These are phyloP conservation scores for Drosophila tanythrix DNA, from an alignment of 2,888 invertebrate species.

Conservation along the genomic window DNA sequence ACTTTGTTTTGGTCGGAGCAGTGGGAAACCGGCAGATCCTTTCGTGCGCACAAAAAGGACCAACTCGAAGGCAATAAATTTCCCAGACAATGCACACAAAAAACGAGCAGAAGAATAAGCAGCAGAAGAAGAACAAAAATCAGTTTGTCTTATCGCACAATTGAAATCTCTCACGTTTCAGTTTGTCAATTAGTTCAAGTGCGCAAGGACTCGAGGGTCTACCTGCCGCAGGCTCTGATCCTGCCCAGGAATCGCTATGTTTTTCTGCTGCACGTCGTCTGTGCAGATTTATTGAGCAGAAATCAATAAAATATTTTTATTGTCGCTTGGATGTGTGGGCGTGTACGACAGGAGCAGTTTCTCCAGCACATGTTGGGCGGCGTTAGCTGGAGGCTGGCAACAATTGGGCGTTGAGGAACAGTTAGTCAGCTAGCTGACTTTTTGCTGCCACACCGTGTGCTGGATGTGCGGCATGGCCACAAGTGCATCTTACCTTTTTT, in stretches of 20 bases:
- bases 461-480: slow-evolving; percentile 31
- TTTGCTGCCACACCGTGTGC: slow-evolving; percentile 49
- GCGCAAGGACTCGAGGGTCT: slow-evolving; percentile 36
- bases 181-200: slow-evolving; percentile 78
- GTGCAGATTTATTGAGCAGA: slow-evolving; percentile 48
- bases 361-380: slow-evolving; percentile 64
- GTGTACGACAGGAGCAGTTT: slow-evolving; percentile 66
- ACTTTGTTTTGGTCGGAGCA: slow-evolving; percentile 77
- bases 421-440: slow-evolving; percentile 28
- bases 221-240: slow-evolving; percentile 41
- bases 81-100: slow-evolving; percentile 45
- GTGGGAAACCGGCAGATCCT: slow-evolving; percentile 69
- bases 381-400: neutral
- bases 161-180: slow-evolving; percentile 79
- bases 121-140: slow-evolving; percentile 41
- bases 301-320: slow-evolving; percentile 72
- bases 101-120: slow-evolving; percentile 17
- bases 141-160: slow-evolving; percentile 66
- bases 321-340: slow-evolving; percentile 20
- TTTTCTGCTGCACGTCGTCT: slow-evolving; percentile 9
- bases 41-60: slow-evolving; percentile 41
- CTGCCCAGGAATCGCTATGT: slow-evolving; percentile 21
- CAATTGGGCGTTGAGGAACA: slow-evolving; percentile 34
- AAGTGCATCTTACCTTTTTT: slow-evolving; percentile 1
- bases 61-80: slow-evolving; percentile 64